These are phyloP conservation scores for Patiria pectinifera DNA, from an alignment of 53 echinoderm and acorn worm species.

Conservation along the genomic window DNA sequence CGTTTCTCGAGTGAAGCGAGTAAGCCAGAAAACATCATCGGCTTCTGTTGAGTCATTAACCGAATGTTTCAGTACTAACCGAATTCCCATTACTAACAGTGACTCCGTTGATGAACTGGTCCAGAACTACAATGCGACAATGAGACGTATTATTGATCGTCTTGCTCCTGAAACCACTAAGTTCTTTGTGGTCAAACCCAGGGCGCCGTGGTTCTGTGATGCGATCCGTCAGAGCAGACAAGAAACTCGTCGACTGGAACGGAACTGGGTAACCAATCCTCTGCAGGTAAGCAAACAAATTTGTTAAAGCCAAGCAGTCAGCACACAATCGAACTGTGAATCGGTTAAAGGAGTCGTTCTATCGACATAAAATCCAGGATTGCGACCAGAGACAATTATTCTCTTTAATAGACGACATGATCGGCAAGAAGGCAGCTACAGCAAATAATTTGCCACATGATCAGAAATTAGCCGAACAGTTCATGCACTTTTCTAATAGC, in stretches of 20 bases:
- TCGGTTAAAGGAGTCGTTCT: not conserved
- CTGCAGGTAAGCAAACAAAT: not conserved
- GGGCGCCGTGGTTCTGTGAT: not conserved
- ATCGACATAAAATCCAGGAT: not conserved
- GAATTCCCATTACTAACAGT: not conserved
- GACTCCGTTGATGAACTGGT: not conserved
- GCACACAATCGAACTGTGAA: not conserved
- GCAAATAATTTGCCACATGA: too few species aligned
- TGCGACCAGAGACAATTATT: too few species aligned
- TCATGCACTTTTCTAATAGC: too few species aligned
- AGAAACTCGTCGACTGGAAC: not conserved
- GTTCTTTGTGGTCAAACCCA: too few species aligned
- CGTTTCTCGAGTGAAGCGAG: not conserved
- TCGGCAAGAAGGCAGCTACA: too few species aligned
- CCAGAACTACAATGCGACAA: slow-evolving; percentile 13
- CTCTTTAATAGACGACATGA: too few species aligned
- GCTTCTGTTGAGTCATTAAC: slow-evolving; percentile 3
- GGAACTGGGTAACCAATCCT: not conserved
- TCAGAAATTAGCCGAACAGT: too few species aligned
- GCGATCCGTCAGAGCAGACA: too few species aligned
- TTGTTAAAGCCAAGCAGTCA: not conserved
- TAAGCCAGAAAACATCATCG: too few species aligned
- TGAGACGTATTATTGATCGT: not conserved
- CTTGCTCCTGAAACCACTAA: too few species aligned
- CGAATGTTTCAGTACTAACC: not conserved